Conservation (phyloP, 2,797 vertebrate species). For the Sebastes hopkinsi region DNA sequence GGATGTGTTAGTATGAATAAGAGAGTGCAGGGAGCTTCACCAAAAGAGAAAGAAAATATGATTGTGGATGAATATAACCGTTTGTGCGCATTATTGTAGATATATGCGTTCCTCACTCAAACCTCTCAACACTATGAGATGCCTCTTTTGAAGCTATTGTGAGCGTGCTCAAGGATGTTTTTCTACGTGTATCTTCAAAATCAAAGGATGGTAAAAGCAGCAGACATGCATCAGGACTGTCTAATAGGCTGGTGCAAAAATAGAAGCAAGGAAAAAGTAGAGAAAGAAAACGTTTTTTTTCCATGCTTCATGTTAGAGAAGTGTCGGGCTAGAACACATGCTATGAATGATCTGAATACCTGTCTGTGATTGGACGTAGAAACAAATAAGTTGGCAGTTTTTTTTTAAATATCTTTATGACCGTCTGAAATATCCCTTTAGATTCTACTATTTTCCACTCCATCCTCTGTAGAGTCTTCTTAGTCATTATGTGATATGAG, state of each 20-base stretch:
- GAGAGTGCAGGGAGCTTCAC: background rate
- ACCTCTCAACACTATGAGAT: background rate
- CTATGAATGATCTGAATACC: background rate
- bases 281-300: background rate
- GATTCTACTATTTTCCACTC: background rate
- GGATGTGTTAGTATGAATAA: background rate
- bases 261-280: slow-evolving; percentile 1
- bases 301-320: background rate
- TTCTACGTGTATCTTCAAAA: background rate
- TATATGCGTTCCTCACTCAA: background rate
- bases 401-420: background rate
- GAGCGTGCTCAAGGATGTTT: slow-evolving; percentile 8
- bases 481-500: background rate
- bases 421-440: background rate
- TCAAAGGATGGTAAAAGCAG: slow-evolving; percentile 9
- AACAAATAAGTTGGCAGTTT: too few species aligned
- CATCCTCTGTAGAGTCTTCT: background rate
- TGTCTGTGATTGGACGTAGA: background rate
- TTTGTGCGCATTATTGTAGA: background rate
- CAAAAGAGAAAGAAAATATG: background rate
- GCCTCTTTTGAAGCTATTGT: background rate
- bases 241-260: slow-evolving; percentile 12
- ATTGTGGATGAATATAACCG: background rate
- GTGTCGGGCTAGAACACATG: background rate
- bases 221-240: background rate